These are phyloP conservation scores for Palloptera scutellata DNA, from an alignment of 2,888 invertebrate species.

Conservation along the genomic window DNA sequence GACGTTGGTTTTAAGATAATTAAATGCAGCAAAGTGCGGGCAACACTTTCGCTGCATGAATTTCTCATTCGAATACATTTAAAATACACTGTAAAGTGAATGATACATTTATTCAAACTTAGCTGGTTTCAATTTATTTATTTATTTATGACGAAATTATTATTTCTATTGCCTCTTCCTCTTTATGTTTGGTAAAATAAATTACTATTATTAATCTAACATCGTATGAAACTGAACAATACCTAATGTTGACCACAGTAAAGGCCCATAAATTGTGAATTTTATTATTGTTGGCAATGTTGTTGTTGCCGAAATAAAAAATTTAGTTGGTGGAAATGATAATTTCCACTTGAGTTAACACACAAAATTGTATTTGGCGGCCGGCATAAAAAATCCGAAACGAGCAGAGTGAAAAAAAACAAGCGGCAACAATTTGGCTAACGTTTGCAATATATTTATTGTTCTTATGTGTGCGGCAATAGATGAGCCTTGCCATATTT, in stretches of 20 bases:
- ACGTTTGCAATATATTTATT: conserved; percentile 20
- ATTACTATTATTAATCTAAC: no score
- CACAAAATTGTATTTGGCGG: conserved; percentile 15
- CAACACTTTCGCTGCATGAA: no score
- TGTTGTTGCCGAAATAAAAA: conserved; percentile 18
- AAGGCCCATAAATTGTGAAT: conserved; percentile 51
- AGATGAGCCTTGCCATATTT: neutral
- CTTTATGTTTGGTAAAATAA: no score
- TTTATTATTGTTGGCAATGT: neutral
- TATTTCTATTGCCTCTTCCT: no score
- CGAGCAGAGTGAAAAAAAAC: conserved; percentile 6
- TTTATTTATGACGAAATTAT: no score
- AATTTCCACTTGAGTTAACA: conserved; percentile 42
- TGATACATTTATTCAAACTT: no score
- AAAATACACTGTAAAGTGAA: no score
- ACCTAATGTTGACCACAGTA: conserved; percentile 54
- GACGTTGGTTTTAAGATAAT: no score
- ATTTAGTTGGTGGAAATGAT: conserved; percentile 41
- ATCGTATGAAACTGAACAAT: neutral
- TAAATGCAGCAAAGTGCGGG: no score
- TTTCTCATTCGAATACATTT: no score
- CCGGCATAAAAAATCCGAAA: conserved; percentile 16
- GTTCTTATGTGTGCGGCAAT: conserved; percentile 20
- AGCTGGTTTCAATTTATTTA: no score
- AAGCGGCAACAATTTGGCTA: neutral